phyloP scores from a whole-genome alignment of 2,797 vertebrate species.

The Esox masquinongy region DNA sequence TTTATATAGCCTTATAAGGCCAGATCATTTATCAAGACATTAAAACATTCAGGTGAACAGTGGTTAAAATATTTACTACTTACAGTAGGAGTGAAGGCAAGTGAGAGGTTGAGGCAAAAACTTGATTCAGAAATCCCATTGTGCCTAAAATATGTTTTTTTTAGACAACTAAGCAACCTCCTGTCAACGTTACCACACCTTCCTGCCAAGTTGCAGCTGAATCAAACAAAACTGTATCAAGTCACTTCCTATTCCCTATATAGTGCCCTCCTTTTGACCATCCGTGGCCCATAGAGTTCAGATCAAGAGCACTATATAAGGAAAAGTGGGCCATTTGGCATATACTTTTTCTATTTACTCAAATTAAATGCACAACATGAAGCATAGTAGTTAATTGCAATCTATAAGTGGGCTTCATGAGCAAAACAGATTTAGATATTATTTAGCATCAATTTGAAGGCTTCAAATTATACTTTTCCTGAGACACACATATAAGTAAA shows the following conservation, averaged over 20 bases:
- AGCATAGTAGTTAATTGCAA: constrained; percentile 35
- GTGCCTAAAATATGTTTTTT: constrained; percentile 42
- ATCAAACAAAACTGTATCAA: constrained; percentile 19
- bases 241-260: not conserved
- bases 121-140: constrained; percentile 47
- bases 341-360: constrained; percentile 26
- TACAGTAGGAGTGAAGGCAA: too few relatives aligned
- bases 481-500: too few relatives aligned
- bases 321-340: not conserved
- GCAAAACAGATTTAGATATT: constrained; percentile 21
- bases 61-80: too few relatives aligned
- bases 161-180: constrained; percentile 31
- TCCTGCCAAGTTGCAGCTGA: constrained; percentile 34
- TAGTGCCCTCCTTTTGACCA: not conserved
- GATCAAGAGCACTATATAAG: not conserved
- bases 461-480: not conserved
- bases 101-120: too few relatives aligned
- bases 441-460: constrained; percentile 1
- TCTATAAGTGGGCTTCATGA: constrained; percentile 17
- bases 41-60: too few relatives aligned
- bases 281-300: not conserved
- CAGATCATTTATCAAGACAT: too few relatives aligned
- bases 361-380: constrained; percentile 37
- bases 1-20: too few relatives aligned
- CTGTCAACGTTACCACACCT: constrained; percentile 35